Percentiles rank a stretch among this genome's conserved stretches.
Conservation (phyloP, 1,140 invertebrate species). For the Gonatopus flavifemur region DNA sequence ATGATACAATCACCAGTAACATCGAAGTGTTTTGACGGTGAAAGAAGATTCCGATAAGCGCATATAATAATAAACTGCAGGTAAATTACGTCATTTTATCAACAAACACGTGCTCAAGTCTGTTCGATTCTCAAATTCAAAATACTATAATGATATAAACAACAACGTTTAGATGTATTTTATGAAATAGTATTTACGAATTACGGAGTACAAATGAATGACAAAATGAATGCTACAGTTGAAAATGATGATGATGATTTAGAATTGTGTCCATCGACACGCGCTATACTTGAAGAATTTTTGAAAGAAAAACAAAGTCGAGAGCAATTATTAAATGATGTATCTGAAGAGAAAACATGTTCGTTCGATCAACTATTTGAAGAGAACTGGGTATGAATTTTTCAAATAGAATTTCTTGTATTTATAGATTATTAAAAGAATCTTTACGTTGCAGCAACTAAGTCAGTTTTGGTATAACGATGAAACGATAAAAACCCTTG, state of each 20-base stretch:
- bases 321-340: constrained; percentile 55
- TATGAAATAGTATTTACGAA: too few relatives aligned
- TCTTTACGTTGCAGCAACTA: constrained; percentile 75
- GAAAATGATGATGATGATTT: constrained; percentile 73
- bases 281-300: constrained; percentile 81
- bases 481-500: constrained; percentile 69
- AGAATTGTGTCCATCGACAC: constrained; percentile 70
- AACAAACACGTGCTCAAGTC: too few relatives aligned
- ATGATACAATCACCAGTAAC: too few relatives aligned
- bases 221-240: too few relatives aligned
- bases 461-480: constrained; percentile 97
- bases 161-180: too few relatives aligned
- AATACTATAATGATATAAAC: too few relatives aligned
- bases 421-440: constrained; percentile 14
- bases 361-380: constrained; percentile 64
- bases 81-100: too few relatives aligned
- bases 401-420: neutral
- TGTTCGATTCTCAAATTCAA: too few relatives aligned
- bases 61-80: too few relatives aligned
- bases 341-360: constrained; percentile 55
- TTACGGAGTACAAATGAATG: too few relatives aligned
- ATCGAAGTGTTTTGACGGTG: too few relatives aligned
- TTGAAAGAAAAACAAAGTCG: constrained; percentile 71
- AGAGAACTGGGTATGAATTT: constrained; percentile 77
- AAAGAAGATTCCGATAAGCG: too few relatives aligned